Percentiles rank a stretch among this genome's conserved stretches.
Evolutionary conservation across 2,888 invertebrate genomes (phyloP).

Genomic region (Nyleta sp.): DNA sequence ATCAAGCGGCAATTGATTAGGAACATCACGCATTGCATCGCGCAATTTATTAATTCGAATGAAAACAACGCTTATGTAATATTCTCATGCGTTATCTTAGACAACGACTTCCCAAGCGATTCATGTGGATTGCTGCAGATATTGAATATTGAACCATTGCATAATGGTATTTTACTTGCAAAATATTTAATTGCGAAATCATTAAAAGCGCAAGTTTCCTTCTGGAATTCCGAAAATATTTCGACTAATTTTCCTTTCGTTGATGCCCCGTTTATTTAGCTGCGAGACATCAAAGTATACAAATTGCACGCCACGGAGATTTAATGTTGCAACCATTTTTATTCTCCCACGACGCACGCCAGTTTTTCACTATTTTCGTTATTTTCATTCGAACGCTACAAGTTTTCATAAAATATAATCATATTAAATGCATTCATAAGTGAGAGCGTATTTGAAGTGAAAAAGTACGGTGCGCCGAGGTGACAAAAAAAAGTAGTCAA

Average conservation of each 20-base stretch:
- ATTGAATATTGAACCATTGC: too few species aligned
- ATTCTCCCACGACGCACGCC: background rate
- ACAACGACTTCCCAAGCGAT: too few species aligned
- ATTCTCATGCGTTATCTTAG: too few species aligned
- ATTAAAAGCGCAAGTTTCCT: conserved; percentile 18
- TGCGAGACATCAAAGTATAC: conserved; percentile 37
- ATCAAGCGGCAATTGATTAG: too few species aligned
- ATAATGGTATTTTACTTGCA: too few species aligned
- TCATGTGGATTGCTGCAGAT: too few species aligned
- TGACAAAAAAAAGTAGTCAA: conserved; percentile 11
- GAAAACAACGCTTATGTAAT: too few species aligned
- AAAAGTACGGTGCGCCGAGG: conserved; percentile 18
- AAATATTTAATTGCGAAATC: conserved; percentile 26
- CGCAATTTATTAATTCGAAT: too few species aligned
- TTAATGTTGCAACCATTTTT: conserved; percentile 16
- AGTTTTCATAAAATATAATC: conserved; percentile 43
- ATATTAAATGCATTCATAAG: conserved; percentile 25
- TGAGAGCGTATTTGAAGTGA: conserved; percentile 17
- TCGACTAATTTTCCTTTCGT: conserved; percentile 12
- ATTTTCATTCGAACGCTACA: conserved; percentile 15
- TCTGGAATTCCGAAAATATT: conserved; percentile 3
- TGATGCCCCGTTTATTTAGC: conserved; percentile 16
- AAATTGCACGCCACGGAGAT: conserved; percentile 22
- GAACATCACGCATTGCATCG: too few species aligned
- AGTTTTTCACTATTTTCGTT: conserved; percentile 8